These are phyloP conservation scores for Elephas maximus DNA, from an alignment of 2,113 vertebrate species.

Conservation along the genomic window DNA sequence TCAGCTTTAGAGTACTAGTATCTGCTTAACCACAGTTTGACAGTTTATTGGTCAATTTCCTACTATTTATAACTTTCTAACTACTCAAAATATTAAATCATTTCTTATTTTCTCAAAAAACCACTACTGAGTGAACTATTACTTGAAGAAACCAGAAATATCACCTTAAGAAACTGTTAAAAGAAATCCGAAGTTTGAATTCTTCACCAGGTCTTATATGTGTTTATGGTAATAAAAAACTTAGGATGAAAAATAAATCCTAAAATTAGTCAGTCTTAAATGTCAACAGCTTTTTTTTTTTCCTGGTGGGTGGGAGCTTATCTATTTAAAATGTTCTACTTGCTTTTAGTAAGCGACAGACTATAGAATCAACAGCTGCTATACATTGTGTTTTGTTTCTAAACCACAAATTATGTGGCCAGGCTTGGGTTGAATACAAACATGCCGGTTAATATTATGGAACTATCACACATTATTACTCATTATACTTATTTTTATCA, in stretches of 20 bases:
- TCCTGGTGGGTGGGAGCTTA: neutral
- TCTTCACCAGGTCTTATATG: neutral
- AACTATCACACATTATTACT: neutral
- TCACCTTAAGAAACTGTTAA: neutral
- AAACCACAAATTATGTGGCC: neutral
- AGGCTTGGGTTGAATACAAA: neutral
- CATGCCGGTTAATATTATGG: neutral
- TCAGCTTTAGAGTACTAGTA: neutral
- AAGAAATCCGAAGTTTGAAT: neutral
- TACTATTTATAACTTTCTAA: neutral
- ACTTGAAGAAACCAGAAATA: neutral
- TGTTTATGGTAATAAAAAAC: slow-evolving; percentile 1
- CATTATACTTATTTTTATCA: neutral
- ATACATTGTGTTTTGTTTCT: neutral
- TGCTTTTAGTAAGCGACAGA: neutral
- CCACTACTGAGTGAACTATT: neutral
- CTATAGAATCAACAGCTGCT: neutral
- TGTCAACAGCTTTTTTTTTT: neutral
- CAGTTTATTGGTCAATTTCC: neutral
- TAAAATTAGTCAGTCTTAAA: neutral
- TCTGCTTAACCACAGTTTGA: neutral
- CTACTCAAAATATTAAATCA: neutral
- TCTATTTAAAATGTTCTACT: neutral
- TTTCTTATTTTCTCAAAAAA: slow-evolving; percentile 1
- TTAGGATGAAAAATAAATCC: neutral